Evolutionary conservation across 2,113 vertebrate genomes (phyloP).

Genomic region (Azemiops feae): DNA sequence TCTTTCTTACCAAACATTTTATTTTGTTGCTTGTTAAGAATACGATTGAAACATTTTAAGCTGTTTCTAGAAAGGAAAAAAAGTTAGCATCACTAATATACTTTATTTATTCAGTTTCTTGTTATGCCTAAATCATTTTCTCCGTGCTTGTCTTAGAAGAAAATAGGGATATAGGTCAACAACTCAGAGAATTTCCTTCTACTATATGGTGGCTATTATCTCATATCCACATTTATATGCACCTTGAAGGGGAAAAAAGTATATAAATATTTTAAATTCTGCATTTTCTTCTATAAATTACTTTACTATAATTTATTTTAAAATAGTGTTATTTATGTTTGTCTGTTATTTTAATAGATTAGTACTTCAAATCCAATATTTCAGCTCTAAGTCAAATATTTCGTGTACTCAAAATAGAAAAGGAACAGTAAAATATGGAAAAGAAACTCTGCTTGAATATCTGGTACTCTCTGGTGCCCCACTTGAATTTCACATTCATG

Average conservation of each 20-base stretch:
- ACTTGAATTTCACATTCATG: background rate
- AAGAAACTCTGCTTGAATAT: background rate
- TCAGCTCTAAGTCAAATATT: background rate
- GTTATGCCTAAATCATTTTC: background rate
- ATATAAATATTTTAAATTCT: background rate
- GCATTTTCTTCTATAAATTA: background rate
- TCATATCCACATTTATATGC: background rate
- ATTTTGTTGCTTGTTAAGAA: background rate
- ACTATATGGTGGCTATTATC: background rate
- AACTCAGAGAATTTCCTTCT: background rate
- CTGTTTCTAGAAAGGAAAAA: background rate
- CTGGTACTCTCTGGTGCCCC: background rate
- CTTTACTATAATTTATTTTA: background rate
- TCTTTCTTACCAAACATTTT: background rate
- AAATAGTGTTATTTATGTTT: background rate
- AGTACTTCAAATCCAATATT: background rate
- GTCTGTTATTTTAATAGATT: background rate
- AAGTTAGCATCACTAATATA: background rate
- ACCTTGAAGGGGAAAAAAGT: background rate
- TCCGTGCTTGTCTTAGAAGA: background rate
- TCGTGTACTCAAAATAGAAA: background rate
- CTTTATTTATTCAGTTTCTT: background rate
- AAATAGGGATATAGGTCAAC: background rate
- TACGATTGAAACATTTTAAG: background rate
- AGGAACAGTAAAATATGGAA: background rate